These are phyloP conservation scores for Andrena fulva DNA, from an alignment of 2,888 invertebrate genomes.

Conservation along the genomic window DNA sequence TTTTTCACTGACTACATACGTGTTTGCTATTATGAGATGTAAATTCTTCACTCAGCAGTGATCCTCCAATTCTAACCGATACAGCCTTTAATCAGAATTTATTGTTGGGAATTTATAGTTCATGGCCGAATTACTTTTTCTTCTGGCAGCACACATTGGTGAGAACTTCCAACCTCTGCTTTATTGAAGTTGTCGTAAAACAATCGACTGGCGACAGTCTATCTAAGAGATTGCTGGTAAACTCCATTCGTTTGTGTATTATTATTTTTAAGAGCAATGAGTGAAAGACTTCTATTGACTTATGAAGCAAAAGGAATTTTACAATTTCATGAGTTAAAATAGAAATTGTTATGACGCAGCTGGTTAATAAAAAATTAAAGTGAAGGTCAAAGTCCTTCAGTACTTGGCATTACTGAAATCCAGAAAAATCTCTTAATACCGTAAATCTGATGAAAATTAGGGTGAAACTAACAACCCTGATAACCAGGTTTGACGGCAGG, in stretches of 20 bases:
- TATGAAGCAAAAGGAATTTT: no score
- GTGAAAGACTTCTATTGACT: no score
- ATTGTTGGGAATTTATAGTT: slow-evolving; percentile 73
- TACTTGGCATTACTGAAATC: no score
- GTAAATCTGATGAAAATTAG: no score
- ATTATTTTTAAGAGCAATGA: not conserved
- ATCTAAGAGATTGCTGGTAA: not conserved
- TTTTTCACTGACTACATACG: not conserved
- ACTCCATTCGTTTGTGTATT: not conserved
- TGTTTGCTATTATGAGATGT: slow-evolving; percentile 2
- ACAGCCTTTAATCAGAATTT: slow-evolving; percentile 65
- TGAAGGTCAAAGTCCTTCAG: no score
- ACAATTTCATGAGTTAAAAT: no score
- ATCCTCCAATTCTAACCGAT: slow-evolving; percentile 32
- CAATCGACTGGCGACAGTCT: not conserved
- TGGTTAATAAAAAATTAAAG: no score
- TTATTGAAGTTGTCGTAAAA: not conserved
- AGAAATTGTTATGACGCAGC: no score
- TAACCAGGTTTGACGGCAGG: no score
- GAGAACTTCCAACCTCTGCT: not conserved
- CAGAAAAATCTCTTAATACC: no score
- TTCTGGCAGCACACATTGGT: not conserved
- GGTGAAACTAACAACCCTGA: no score
- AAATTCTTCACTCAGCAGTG: slow-evolving; percentile 12
- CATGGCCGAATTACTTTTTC: slow-evolving; percentile 67